A percentile compares a stretch with the other conserved stretches of the same genome.
Conservation (phyloP, 1,140 invertebrate genomes). For the Zeugodacus cucurbitae region DNA sequence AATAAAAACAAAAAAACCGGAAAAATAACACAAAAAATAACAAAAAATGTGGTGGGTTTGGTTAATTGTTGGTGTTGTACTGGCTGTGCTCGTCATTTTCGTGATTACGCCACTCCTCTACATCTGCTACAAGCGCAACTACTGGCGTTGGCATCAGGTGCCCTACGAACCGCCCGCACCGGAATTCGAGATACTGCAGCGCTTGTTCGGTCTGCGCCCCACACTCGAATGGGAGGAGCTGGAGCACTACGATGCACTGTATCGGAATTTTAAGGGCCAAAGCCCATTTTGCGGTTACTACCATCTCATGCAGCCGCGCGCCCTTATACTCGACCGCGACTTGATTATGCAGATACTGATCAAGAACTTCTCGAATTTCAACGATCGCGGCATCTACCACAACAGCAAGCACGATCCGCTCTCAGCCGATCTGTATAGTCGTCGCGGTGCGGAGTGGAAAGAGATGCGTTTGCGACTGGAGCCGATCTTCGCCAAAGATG, state of each 20-base stretch:
- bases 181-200: conserved; percentile 52
- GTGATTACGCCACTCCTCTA: conserved; percentile 50
- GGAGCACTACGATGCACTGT: conserved; percentile 53
- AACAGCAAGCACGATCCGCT: conserved; percentile 69
- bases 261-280: conserved; percentile 57
- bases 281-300: conserved; percentile 63
- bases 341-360: conserved; percentile 71
- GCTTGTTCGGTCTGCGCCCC: conserved; percentile 23
- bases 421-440: conserved; percentile 68
- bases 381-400: conserved; percentile 69
- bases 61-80: conserved; percentile 16
- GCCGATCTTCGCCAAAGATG: conserved; percentile 72
- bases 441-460: conserved; percentile 71
- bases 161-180: conserved; percentile 59
- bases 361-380: conserved; percentile 72
- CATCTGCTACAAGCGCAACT: conserved; percentile 60
- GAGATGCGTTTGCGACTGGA: conserved; percentile 72
- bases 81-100: conserved; percentile 48
- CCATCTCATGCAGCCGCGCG: conserved; percentile 55
- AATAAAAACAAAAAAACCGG: background rate
- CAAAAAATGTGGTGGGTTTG: conserved; percentile 36
- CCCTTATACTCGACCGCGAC: conserved; percentile 67
- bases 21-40: too few species aligned
- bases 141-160: conserved; percentile 58
- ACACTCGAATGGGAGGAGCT: conserved; percentile 54